Percentiles rank a stretch among this genome's conserved stretches.
phyloP scores from a whole-genome alignment of 2,888 invertebrate species.

The Drosophila cracens region DNA sequence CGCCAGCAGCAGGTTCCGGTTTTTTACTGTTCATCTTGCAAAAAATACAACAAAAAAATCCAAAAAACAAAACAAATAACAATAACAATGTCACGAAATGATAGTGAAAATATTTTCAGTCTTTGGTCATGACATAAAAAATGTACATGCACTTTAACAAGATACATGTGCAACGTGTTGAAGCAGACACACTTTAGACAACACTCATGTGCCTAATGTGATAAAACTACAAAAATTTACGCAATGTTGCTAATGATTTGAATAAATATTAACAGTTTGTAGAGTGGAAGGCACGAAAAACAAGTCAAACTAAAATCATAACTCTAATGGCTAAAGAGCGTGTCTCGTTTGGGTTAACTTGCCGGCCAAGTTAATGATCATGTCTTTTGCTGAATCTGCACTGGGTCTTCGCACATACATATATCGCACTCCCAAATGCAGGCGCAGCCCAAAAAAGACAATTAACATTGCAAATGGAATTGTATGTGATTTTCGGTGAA shows the following conservation, averaged over 20 bases:
- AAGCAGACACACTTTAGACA: constrained; percentile 9
- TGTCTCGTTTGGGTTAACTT: neutral
- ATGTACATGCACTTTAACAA: constrained; percentile 33
- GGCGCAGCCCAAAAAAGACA: neutral
- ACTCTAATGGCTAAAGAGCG: constrained; percentile 1
- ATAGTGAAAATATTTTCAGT: constrained; percentile 74
- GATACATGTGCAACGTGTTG: constrained; percentile 31
- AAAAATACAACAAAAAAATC: constrained; percentile 35
- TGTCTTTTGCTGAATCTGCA: constrained; percentile 7
- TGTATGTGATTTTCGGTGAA: constrained; percentile 5
- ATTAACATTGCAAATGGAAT: constrained; percentile 15
- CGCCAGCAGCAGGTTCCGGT: constrained; percentile 28
- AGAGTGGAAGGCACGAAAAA: neutral
- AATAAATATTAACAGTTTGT: constrained; percentile 27
- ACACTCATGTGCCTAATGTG: constrained; percentile 1
- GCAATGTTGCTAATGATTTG: constrained; percentile 58
- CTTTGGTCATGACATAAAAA: constrained; percentile 74
- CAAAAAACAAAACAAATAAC: constrained; percentile 49
- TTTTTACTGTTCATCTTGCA: constrained; percentile 33
- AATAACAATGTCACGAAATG: constrained; percentile 73
- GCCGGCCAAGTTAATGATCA: constrained; percentile 21
- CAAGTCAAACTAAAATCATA: neutral
- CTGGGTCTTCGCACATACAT: neutral
- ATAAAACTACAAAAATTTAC: constrained; percentile 14
- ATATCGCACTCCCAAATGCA: constrained; percentile 18